phyloP scores from a whole-genome alignment of 2,888 invertebrate species.

The Muschampia plurimacula region DNA sequence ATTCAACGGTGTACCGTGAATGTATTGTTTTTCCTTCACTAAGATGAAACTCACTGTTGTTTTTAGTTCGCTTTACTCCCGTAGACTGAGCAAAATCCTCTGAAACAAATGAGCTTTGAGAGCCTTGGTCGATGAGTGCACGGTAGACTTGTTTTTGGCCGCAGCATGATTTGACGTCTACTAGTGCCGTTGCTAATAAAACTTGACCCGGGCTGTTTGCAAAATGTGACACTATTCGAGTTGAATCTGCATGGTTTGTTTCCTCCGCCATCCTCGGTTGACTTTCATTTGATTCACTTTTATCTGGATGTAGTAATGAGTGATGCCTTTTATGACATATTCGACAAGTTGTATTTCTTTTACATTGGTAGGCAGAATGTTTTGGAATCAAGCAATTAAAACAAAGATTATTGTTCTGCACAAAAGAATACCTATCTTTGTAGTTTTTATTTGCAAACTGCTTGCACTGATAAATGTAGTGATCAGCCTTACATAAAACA shows the following conservation, averaged over 20 bases:
- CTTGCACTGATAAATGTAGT: conserved; percentile 6
- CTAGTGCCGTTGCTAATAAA: conserved; percentile 37
- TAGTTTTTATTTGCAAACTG: conserved; percentile 1
- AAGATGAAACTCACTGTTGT: conserved; percentile 18
- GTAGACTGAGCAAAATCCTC: conserved; percentile 43
- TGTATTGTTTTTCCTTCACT: conserved; percentile 6
- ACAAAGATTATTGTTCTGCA: conserved; percentile 1
- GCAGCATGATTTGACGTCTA: conserved; percentile 3
- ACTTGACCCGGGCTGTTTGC: conserved; percentile 40
- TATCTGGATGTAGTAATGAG: background rate
- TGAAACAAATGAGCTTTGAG: conserved; percentile 48
- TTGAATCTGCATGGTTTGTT: conserved; percentile 1
- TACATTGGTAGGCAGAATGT: conserved; percentile 14
- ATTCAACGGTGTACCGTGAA: background rate
- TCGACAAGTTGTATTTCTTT: conserved; percentile 6
- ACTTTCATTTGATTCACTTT: background rate
- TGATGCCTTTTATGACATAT: conserved; percentile 1
- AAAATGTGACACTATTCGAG: conserved; percentile 40
- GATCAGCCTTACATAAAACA: conserved; percentile 5
- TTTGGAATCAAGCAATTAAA: conserved; percentile 9
- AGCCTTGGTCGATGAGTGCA: conserved; percentile 48
- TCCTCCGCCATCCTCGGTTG: conserved; percentile 5
- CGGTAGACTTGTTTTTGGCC: conserved; percentile 34
- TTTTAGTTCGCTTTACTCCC: conserved; percentile 36
- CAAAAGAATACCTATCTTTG: background rate